These are phyloP conservation scores for Caenorhabditis auriculariae DNA, from an alignment of 2,888 invertebrate species.

Conservation along the genomic window DNA sequence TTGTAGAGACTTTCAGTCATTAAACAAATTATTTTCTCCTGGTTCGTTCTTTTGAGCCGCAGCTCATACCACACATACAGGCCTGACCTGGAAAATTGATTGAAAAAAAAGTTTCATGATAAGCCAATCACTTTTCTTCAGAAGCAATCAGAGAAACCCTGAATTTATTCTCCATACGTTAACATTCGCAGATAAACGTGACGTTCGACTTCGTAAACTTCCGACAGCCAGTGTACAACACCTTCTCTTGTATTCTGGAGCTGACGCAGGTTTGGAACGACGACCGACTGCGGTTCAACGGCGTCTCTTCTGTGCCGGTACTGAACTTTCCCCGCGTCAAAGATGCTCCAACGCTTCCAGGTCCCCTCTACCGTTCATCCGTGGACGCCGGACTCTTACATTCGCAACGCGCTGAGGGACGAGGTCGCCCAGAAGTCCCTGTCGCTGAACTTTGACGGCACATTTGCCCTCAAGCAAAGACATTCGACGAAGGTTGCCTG, in stretches of 20 bases:
- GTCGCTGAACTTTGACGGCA: slow-evolving; percentile 16
- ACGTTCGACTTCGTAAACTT: slow-evolving; percentile 11
- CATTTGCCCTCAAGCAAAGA: slow-evolving; percentile 9
- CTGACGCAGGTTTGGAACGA: slow-evolving; percentile 19
- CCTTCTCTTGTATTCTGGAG: slow-evolving; percentile 9
- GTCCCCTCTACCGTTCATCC: slow-evolving; percentile 16
- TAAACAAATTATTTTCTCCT: too few relatives aligned
- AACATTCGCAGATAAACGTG: slow-evolving; percentile 11
- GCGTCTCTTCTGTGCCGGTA: slow-evolving; percentile 8
- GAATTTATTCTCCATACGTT: too few relatives aligned
- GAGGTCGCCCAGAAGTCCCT: slow-evolving; percentile 10
- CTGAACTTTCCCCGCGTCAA: background rate
- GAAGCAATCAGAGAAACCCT: too few relatives aligned
- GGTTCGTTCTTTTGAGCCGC: too few relatives aligned
- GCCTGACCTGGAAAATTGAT: too few relatives aligned
- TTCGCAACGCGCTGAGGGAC: slow-evolving; percentile 10
- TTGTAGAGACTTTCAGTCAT: too few relatives aligned
- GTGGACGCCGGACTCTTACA: slow-evolving; percentile 23
- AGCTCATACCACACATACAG: too few relatives aligned
- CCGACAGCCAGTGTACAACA: background rate
- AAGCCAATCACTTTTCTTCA: too few relatives aligned
- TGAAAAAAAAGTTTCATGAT: too few relatives aligned
- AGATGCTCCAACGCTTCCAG: slow-evolving; percentile 7
- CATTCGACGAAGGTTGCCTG: too few relatives aligned
- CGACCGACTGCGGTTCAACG: slow-evolving; percentile 19